These are phyloP conservation scores for Montifringilla adamsi DNA, from an alignment of 2,113 vertebrate species.

Conservation along the genomic window DNA sequence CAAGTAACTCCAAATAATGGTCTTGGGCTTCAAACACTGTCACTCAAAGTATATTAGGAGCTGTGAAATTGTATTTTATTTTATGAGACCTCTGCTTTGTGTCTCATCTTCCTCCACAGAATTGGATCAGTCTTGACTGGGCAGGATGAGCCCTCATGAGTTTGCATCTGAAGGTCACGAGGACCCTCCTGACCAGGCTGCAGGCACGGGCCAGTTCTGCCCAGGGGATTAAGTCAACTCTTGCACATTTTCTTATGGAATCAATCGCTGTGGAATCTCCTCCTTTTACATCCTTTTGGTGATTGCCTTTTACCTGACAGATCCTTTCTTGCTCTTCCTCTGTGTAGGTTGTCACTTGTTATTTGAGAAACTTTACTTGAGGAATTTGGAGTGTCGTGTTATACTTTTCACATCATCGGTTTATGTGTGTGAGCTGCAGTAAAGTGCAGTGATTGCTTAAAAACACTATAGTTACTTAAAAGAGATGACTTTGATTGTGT, in stretches of 20 bases:
- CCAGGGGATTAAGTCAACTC: background rate
- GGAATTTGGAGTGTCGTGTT: slow-evolving; percentile 62
- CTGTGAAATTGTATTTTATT: background rate
- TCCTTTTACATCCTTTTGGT: slow-evolving; percentile 56
- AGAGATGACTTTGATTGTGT: slow-evolving; percentile 87
- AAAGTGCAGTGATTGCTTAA: slow-evolving; percentile 70
- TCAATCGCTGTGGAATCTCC: background rate
- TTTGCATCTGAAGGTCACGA: background rate
- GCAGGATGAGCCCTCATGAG: rapidly evolving
- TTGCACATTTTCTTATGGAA: background rate
- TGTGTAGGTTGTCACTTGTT: slow-evolving; percentile 59
- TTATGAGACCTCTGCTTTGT: background rate
- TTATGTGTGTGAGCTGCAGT: slow-evolving; percentile 58
- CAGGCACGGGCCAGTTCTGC: background rate
- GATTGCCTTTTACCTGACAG: slow-evolving; percentile 32
- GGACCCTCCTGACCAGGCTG: background rate
- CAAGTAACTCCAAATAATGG: background rate
- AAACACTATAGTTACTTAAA: slow-evolving; percentile 75
- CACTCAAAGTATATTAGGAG: background rate
- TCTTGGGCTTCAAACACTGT: background rate
- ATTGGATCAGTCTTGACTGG: background rate
- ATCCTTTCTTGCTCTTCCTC: slow-evolving; percentile 40
- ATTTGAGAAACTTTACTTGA: slow-evolving; percentile 68
- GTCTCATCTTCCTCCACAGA: background rate
- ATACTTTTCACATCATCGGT: slow-evolving; percentile 52